Base-by-base conservation (phyloP, 2,888 invertebrate genomes). In the Griposia aprilina region DNA sequence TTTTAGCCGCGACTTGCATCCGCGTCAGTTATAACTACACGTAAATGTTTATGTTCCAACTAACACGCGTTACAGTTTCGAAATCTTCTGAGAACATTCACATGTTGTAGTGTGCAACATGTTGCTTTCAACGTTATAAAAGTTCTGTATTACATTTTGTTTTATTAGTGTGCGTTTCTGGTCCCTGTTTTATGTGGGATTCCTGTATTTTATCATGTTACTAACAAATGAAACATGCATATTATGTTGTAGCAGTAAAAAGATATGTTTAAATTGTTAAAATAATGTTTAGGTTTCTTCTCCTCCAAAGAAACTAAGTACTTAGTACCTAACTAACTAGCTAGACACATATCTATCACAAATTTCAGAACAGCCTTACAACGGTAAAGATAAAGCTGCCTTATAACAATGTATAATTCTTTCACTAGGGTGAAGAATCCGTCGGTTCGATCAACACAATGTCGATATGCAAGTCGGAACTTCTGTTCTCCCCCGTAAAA, bases 381-480 rank as follows among this genome's bases (percentile, higher is more conserved):
- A 36, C 30, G 30, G 30, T 36, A 36, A 3, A 36, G 30, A 36
- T 36, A 36, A 36, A 36, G 41, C 41, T 41, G 41, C 41, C 2
- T 4, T 41, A 41, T 4, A 41, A 41, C 41, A 41, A 41, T 41
- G 6, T 67, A 6, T 55, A 50, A 48, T 84, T 85, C 66, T 85
- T 65, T 77, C 62, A 80, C 68, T 90, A 98, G 97, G 98, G 98
- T 90, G 98, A 98, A 96, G 98, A 98, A 92, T 97, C 97, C 88
- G 98, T 98, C 87, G 98, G 98, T 93, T 98, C 98, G 69, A 97
- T 97, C 91, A 98, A 98, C 92, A 98, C 98, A 86, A 98, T 98
- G 98, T 99, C 98, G 83, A 98, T 99, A 94, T 99, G 99, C 97
- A 99, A 99, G 96, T 99, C 99, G 83, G 99, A 99, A 94, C 97